Evolutionary conservation across 2,888 invertebrate species (phyloP).

Genomic region (Oscheius sp.): DNA sequence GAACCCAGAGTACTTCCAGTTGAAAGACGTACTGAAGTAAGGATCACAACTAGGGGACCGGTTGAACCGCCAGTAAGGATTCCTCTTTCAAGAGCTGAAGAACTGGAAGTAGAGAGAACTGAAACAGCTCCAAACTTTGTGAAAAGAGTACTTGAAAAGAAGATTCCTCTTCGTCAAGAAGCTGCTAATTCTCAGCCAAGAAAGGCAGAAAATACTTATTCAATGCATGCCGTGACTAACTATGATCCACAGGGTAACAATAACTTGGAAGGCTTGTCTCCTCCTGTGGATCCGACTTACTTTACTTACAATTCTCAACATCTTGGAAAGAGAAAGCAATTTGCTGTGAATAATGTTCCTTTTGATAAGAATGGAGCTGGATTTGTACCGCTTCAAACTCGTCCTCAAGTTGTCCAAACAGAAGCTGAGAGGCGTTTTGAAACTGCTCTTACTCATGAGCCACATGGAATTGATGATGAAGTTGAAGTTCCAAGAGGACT

Average conservation of each 20-base stretch:
- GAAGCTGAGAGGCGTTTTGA: not conserved
- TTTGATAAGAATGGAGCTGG: slow-evolving; percentile 22
- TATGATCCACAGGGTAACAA: slow-evolving; percentile 37
- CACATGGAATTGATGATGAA: no score
- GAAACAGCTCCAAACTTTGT: not conserved
- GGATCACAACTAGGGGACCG: not conserved
- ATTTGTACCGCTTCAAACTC: not conserved
- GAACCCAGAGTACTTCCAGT: not conserved
- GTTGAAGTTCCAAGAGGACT: not conserved
- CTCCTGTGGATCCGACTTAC: slow-evolving; percentile 52
- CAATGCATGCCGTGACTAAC: slow-evolving; percentile 33
- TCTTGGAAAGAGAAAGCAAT: slow-evolving; percentile 37
- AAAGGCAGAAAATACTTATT: slow-evolving; percentile 19
- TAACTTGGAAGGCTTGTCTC: slow-evolving; percentile 45
- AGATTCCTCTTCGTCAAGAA: slow-evolving; percentile 10
- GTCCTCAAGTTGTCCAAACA: slow-evolving; percentile 10
- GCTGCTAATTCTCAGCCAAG: slow-evolving; percentile 4
- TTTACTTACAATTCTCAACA: slow-evolving; percentile 54
- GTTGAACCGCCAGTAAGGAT: not conserved
- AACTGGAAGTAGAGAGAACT: not conserved
- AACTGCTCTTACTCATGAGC: not conserved
- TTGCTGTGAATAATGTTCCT: slow-evolving; percentile 33
- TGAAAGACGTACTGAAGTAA: not conserved
- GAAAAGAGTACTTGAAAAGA: not conserved
- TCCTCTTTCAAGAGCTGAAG: not conserved